A percentile compares a stretch with the other conserved stretches of the same genome.
phyloP scores from a whole-genome alignment of 2,888 invertebrate genomes.

The Mythimna lalbum region DNA sequence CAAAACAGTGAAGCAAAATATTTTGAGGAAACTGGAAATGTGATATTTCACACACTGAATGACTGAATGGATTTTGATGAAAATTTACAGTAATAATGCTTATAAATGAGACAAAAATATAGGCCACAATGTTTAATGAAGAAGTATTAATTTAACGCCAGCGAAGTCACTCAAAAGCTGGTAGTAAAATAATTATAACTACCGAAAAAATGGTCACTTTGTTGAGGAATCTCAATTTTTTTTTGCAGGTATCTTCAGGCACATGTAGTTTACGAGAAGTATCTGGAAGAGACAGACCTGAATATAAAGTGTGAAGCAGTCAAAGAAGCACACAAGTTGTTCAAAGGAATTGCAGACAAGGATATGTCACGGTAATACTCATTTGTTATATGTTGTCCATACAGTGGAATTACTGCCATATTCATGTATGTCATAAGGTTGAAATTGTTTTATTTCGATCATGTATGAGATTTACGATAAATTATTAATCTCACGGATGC shows the following conservation, averaged over 20 bases:
- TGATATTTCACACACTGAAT: no score
- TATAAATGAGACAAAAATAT: no score
- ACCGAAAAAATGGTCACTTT: background rate
- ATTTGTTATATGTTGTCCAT: background rate
- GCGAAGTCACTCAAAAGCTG: no score
- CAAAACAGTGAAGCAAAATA: no score
- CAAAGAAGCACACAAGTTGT: slow-evolving; percentile 69
- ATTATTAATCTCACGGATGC: no score
- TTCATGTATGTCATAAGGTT: background rate
- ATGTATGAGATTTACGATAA: no score
- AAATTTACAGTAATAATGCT: no score
- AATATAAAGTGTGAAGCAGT: slow-evolving; percentile 71
- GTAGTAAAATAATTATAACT: background rate
- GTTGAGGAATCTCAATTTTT: background rate
- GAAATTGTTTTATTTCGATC: no score
- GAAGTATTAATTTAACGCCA: background rate
- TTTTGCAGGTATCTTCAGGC: slow-evolving; percentile 79
- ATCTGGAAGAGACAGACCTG: slow-evolving; percentile 65
- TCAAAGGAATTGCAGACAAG: slow-evolving; percentile 68
- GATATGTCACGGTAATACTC: slow-evolving; percentile 76
- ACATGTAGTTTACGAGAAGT: slow-evolving; percentile 77
- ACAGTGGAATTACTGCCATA: no score
- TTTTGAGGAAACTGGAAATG: no score
- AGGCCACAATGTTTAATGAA: no score
- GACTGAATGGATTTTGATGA: no score